Evolutionary conservation across 2,888 invertebrate species (phyloP), one percentile per base, ranked within the genome.

Genomic region (Neoascia interrupta): DNA sequence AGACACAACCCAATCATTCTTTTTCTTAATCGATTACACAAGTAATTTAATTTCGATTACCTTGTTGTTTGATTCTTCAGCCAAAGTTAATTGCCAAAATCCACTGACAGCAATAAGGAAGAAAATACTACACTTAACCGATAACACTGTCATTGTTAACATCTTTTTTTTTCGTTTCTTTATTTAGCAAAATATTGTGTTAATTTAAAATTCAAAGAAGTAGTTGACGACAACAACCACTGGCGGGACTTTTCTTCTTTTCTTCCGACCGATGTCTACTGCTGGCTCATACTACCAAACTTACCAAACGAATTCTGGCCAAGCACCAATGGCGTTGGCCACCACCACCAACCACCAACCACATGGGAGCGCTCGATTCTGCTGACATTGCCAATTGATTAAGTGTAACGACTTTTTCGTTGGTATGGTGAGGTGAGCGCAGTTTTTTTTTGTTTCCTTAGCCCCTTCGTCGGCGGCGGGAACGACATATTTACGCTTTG

Each of bases 401-500:
- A 37, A 60, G 51, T 74, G 68, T 60, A 60, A 54, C 51, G 31
- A 34, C 47, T 53, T 45, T 37, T 53, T 53, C 8, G 18, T 16
- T 43, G 39, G 11, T 37, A 19, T n/a, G 15, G 47, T 6, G n/a
- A n/a, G n/a, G n/a, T n/a, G n/a, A n/a, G n/a, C n/a, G n/a, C n/a
- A n/a, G n/a, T n/a, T n/a, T n/a, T n/a, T n/a, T n/a, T n/a, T n/a
- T n/a, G n/a, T n/a, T n/a, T n/a, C n/a, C n/a, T n/a, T n/a, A n/a
- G n/a, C n/a, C n/a, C n/a, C n/a, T n/a, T n/a, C n/a, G n/a, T n/a
- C n/a, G n/a, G n/a, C n/a, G 18, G 26, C 37, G 68, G 69, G 51
- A 60, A 26, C 43, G 58, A 58, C 49, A 68, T 39, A 58, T 68
- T 58, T 68, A 39, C n/a, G 6, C 28, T n/a, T n/a, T n/a, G n/a